Evolutionary conservation across 2,113 vertebrate species (phyloP), one percentile per base, ranked within the genome.

Genomic region (Odobenus rosmarus): DNA sequence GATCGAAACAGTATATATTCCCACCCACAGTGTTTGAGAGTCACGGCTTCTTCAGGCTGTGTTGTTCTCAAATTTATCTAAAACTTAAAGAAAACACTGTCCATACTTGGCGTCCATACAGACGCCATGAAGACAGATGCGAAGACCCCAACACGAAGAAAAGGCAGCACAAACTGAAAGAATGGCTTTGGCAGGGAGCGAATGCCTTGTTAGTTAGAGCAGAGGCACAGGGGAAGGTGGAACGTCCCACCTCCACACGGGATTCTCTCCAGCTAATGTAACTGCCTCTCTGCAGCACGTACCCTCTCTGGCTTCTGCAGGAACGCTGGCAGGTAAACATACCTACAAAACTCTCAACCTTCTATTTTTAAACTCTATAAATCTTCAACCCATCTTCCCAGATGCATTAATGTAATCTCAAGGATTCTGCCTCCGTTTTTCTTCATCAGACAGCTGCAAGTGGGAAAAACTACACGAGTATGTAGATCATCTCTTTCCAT

Each of bases 401-500:
- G 90, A 91, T 19, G 79, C 42, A 0, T 21, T 3, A 16, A 77
- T 4, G 49, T 46, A 61, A 81, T 36, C 82, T 18, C 74, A 49
- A 72, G 82, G 33, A 90, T 46, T 39, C 94, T 33, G 39, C 90
- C 67, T 95, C 95, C 4, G 0, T 69, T 95, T 82, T 81, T 71
- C 92, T 84, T 90, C 31, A 94, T 77, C 93, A 81, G 87, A 21
- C 92, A 95, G 89, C 87, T 80, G 88, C 23, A n/a, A 21, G 24
- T 26, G 81, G 59, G 86, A 59, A 89, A 81, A 18, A 53, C 86
- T 74, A 67, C 1, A 21, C 4, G 36, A 81, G 83, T 61, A 74
- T 31, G 83, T 42, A 11, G 31, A 85, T 67, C 62, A 36, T 94
- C 92, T 96, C 97, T 86, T 85, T 76, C 86, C 93, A 96, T 88